These are phyloP conservation scores for Nesometra sesokonis DNA, from an alignment of 35 echinoderm and acorn worm species.

Conservation along the genomic window DNA sequence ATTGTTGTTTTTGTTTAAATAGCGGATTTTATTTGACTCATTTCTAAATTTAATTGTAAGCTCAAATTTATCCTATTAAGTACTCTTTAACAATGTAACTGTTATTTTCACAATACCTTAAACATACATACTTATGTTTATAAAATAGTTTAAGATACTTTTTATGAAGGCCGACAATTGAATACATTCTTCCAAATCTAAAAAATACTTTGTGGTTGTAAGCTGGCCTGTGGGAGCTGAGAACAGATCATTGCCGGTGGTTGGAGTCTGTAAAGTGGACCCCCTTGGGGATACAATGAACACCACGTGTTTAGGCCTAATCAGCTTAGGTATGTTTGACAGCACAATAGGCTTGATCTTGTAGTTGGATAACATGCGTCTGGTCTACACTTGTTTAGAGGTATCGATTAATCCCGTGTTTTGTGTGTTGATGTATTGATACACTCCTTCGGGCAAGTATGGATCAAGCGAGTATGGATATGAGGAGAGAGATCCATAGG, in stretches of 20 bases:
- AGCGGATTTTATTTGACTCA: no score
- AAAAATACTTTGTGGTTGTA: neutral
- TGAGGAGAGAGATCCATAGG: neutral
- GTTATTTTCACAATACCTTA: no score
- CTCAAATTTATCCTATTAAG: no score
- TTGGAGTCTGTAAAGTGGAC: neutral
- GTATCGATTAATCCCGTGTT: neutral
- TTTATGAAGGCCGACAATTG: no score
- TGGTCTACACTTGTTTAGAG: neutral
- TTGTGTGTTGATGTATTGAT: neutral
- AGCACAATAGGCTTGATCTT: neutral
- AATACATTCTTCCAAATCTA: no score
- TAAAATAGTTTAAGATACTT: no score
- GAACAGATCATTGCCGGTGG: neutral
- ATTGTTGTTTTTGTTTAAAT: no score
- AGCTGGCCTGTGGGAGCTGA: neutral
- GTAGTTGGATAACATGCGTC: neutral
- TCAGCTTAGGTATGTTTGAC: neutral
- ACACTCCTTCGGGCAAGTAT: neutral
- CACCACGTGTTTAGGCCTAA: neutral
- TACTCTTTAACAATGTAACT: no score
- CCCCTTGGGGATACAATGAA: neutral
- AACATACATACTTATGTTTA: no score
- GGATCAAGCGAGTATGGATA: neutral
- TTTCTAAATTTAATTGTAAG: no score